Base-by-base conservation (phyloP, 1,140 invertebrate genomes). In the Epicauta chinensis region DNA sequence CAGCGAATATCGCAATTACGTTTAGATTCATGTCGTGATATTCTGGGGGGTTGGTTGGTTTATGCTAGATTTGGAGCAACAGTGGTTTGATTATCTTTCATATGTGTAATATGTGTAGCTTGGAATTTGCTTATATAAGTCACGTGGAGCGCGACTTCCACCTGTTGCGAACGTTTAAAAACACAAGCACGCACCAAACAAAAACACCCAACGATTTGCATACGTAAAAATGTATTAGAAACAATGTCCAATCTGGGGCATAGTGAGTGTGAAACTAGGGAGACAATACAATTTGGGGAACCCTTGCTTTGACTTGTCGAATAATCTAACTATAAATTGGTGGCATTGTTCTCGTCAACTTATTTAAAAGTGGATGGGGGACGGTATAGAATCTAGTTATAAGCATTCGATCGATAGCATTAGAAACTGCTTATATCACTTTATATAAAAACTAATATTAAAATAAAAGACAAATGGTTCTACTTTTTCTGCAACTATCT, bases 291-390 rank as follows among this genome's bases (percentile, higher is more conserved):
- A 44, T 41, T 37, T 35, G 12, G 9, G 23, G 48, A 58, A 55
- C 56, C 56, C 56, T 58, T 58, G 56, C 48, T 46, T 45, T 44
- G 49, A 35, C 52, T 31, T 58, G 56, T 58, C 56, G 51, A 58
- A 55, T 53, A 58, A 51, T 58, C 37, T 43, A 48, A 53, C 56
- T 55, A 58, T 58, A 58, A 58, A 58, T 58, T 58, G 56, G 47
- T 55, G 51, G 46, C 56, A 58, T 58, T 57, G 55, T 57, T 53
- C 51, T 31, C 44, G 31, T 4, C 32, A 34, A 34, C 3, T 34
- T 34, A 10, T 34, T 34, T 3, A 5, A 12, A 9, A 10, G 3
- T 34, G 3, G 32, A 3, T 34, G 32, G 32, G 32, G 32, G 12
- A 23, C 7, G 32, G 4, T 30, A 4, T 30, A 30, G 11, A 34